phyloP scores from a whole-genome alignment of 2,797 vertebrate genomes.

The Sebastes jordani region DNA sequence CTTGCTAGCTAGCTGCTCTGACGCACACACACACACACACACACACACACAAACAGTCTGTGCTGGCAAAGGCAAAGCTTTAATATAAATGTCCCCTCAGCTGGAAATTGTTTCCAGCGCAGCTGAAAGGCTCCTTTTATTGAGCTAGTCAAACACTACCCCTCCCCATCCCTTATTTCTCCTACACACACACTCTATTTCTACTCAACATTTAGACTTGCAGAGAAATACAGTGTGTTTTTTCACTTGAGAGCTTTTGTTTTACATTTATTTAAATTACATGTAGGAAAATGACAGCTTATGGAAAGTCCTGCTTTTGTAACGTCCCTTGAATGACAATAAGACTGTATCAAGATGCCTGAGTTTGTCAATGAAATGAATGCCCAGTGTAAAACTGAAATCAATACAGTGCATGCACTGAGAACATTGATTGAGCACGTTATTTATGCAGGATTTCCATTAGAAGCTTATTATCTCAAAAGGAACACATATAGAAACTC shows the following conservation, averaged over 20 bases:
- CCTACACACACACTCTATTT: conserved; percentile 15
- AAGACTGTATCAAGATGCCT: neutral
- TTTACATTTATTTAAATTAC: conserved; percentile 34
- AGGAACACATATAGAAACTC: neutral
- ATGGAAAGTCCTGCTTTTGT: neutral
- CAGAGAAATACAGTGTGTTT: neutral
- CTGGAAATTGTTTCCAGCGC: conserved; percentile 81
- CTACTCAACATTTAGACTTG: conserved; percentile 2
- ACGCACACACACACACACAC: neutral
- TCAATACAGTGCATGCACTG: neutral
- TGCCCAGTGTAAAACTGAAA: conserved; percentile 1
- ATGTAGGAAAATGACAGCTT: neutral
- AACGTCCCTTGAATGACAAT: neutral
- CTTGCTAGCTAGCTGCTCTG: conserved; percentile 19
- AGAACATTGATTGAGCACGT: neutral
- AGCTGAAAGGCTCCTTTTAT: conserved; percentile 81
- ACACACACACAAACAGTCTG: conserved; percentile 12
- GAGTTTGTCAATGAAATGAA: neutral
- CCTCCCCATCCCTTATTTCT: conserved; percentile 22
- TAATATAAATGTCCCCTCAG: conserved; percentile 75
- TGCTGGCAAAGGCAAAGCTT: conserved; percentile 41
- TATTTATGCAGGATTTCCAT: neutral
- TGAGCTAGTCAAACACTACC: conserved; percentile 66
- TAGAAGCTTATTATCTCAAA: neutral
- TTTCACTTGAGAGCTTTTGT: conserved; percentile 10